Base-by-base conservation (phyloP, 2,888 invertebrate genomes). In the Chrysodeixis includens region DNA sequence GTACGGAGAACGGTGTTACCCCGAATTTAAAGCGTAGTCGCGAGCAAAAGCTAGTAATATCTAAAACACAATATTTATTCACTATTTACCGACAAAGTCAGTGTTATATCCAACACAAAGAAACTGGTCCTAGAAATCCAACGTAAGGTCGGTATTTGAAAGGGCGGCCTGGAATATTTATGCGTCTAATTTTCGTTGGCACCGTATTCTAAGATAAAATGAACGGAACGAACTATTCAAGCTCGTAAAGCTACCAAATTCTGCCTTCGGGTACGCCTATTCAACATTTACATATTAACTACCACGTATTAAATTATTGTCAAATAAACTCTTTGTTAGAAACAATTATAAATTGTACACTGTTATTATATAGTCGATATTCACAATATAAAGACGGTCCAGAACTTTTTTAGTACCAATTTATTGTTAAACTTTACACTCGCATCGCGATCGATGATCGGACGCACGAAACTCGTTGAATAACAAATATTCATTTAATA, bases 71-170 rank as follows among this genome's bases (percentile, higher is more conserved):
- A 40, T 40, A 54, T 49, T 57, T 30, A 40, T 55, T 62, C 61
- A 62, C 54, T 56, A 67, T 75, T 72, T 78, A 80, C 71, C 60
- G 71, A 80, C 61, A 71, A 69, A 79, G 73, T 76, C 74, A 76
- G 72, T 81, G 74, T 77, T 78, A 78, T 68, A 59, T 51, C 51
- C 14, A 58, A 60, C 83, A 89, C 88, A 90, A 90, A 88, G 87
- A 88, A 90, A 89, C 90, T 84, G 86, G 90, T 87, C 83, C 63
- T 61, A 61, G 60, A 64, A 67, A 74, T 83, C 86, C 82, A 80
- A 83, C 74, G 81, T 92, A 91, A 92, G 90, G 91, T 91, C 90
- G 92, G 89, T 89, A 92, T 94, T 94, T 92, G 93, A 93, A 93
- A 93, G 93, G 93, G 90, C 91, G 87, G 86, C 76, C 84, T 66